Conservation (phyloP, 1,140 invertebrate species). For the Mizuhopecten yessoensis region DNA sequence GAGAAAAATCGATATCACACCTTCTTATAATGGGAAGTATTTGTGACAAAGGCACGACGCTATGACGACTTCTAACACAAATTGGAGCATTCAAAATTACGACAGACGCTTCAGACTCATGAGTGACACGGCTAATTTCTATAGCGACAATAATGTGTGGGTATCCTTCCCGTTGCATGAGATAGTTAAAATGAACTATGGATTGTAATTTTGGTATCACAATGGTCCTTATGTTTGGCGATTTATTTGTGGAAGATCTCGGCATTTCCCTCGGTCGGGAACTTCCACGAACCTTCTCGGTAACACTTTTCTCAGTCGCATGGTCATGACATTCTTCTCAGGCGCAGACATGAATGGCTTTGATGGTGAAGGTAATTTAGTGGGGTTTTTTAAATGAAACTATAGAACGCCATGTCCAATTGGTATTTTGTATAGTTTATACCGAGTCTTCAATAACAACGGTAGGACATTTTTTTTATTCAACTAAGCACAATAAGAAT, state of each 20-base stretch:
- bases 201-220: background rate
- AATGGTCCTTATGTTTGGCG: background rate
- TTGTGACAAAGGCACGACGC: background rate
- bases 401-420: too few relatives aligned
- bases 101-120: background rate
- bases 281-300: background rate
- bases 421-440: too few relatives aligned
- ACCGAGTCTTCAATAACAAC: too few relatives aligned
- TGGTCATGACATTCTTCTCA: too few relatives aligned
- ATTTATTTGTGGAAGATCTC: background rate
- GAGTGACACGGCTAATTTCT: background rate
- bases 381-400: too few relatives aligned
- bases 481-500: too few relatives aligned
- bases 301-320: too few relatives aligned
- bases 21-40: background rate
- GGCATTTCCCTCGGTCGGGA: background rate
- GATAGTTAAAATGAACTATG: background rate
- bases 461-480: too few relatives aligned
- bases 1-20: background rate
- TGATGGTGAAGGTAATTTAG: too few relatives aligned
- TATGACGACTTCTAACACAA: background rate
- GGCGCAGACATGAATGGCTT: too few relatives aligned
- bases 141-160: background rate
- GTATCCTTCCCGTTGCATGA: background rate
- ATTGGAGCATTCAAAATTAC: constrained; percentile 25